Percentiles rank a stretch among this genome's conserved stretches.
Evolutionary conservation across 2,888 invertebrate species (phyloP).

Genomic region (Ophion slaviceki): DNA sequence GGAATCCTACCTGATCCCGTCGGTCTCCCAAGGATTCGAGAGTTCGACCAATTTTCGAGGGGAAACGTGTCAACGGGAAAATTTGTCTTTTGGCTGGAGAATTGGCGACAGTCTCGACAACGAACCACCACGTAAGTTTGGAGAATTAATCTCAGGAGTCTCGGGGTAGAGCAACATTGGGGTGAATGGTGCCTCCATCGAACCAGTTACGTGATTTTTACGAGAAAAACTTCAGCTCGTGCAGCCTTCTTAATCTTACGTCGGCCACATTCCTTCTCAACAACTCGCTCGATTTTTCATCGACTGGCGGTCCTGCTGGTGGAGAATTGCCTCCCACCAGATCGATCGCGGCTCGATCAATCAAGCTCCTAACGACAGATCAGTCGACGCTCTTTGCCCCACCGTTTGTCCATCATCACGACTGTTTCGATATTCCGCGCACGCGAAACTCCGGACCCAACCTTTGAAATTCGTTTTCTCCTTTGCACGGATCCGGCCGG

Average conservation of each 20-base stretch:
- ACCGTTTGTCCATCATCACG: conserved; percentile 28
- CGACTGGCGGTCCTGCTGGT: background rate
- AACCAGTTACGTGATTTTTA: conserved; percentile 1
- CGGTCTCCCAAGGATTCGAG: background rate
- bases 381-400: conserved; percentile 15
- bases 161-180: background rate
- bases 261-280: conserved; percentile 2
- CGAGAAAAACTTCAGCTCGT: conserved; percentile 34
- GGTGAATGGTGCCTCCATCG: conserved; percentile 8
- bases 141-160: conserved; percentile 37
- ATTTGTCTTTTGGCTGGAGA: background rate
- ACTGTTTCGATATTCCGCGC: conserved; percentile 11
- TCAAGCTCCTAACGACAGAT: conserved; percentile 42
- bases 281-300: conserved; percentile 4
- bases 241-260: conserved; percentile 24
- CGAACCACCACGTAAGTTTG: background rate
- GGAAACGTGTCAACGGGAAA: background rate
- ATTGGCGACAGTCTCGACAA: background rate
- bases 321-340: conserved; percentile 9
- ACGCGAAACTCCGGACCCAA: background rate
- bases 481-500: no score
- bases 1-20: background rate
- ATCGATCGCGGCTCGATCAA: conserved; percentile 47
- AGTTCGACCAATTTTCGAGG: background rate
- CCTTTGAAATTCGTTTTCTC: background rate